Evolutionary conservation across 1,140 invertebrate species (phyloP), one percentile per base, ranked within the genome.

Genomic region (Trichomalopsis sarcophagae): DNA sequence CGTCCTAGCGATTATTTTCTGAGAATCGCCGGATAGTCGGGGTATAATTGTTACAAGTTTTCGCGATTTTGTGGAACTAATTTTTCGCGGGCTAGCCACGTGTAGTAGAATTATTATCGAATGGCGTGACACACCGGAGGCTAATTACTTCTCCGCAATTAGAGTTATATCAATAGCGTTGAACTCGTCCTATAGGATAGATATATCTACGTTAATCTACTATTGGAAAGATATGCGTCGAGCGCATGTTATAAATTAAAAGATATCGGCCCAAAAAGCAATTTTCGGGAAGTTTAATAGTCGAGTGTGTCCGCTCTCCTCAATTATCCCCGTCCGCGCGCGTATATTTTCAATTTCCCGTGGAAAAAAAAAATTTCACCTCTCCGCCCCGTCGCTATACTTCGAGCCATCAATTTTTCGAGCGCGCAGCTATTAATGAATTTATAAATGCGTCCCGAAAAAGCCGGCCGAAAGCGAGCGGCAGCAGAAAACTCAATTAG

Each of bases 401-500:
- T 62, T 62, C 55, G 55, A 62, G 55, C 55, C 55, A n/a, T 62
- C 55, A 62, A 62, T 62, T 6, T 62, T 62, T 62, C 55, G 17
- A n/a, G 55, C 6, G 55, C 55, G 55, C 50, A 36, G 50, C 55
- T 21, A 62, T 62, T 62, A 62, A 62, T 62, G 55, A 62, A 62
- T 62, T 62, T 62, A 27, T 27, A 62, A 62, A 21, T 21, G 55
- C 55, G 4, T 21, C 17, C 21, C 17, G 55, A 7, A 62, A 62
- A 62, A 62, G 33, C 33, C 5, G 33, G 0, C 33, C 33, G 33
- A 36, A 4, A 62, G 14, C 36, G 27, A 62, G 33, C 55, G 55
- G 55, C 17, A 9, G 55, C 55, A 62, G 55, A 69, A 47, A 69
- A 81, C n/a, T 30, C 78, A 74, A 82, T 73, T 82, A 55, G 55